Percentiles rank a stretch among this genome's conserved stretches.
Evolutionary conservation across 2,113 vertebrate species (phyloP).

Genomic region (Callipepla squamata): DNA sequence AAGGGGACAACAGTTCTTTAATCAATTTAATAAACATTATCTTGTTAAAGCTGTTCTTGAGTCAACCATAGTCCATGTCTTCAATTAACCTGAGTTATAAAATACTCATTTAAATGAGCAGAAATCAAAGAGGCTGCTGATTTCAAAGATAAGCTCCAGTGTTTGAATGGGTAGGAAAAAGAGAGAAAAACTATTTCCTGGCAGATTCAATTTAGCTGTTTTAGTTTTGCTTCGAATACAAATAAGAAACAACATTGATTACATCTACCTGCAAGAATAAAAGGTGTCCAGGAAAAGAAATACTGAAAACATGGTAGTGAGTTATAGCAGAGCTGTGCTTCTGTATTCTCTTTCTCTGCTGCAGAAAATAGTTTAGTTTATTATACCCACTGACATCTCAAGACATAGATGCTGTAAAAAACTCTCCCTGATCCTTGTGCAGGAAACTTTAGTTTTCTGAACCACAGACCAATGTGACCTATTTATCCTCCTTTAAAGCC

Average conservation of each 20-base stretch:
- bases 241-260: neutral
- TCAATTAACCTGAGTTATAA: constrained; percentile 59
- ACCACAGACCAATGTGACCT: neutral
- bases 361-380: neutral
- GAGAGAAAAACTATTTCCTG: neutral
- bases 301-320: neutral
- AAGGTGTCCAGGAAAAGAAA: neutral
- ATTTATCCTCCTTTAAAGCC: neutral
- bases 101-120: constrained; percentile 25
- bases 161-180: neutral
- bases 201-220: neutral
- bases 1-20: constrained; percentile 47
- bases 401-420: neutral
- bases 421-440: neutral
- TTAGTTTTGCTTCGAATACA: neutral
- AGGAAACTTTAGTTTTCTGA: neutral
- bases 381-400: neutral
- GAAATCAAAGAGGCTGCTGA: constrained; percentile 7
- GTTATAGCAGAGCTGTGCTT: neutral
- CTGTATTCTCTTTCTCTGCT: accelerated
- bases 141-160: neutral
- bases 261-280: neutral
- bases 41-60: constrained; percentile 54
- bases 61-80: constrained; percentile 32
- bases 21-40: constrained; percentile 63